Percentiles rank a stretch among this genome's conserved stretches.
These are phyloP conservation scores for Nansenia antarctica DNA, from an alignment of 2,113 vertebrate genomes.

Conservation along the genomic window DNA sequence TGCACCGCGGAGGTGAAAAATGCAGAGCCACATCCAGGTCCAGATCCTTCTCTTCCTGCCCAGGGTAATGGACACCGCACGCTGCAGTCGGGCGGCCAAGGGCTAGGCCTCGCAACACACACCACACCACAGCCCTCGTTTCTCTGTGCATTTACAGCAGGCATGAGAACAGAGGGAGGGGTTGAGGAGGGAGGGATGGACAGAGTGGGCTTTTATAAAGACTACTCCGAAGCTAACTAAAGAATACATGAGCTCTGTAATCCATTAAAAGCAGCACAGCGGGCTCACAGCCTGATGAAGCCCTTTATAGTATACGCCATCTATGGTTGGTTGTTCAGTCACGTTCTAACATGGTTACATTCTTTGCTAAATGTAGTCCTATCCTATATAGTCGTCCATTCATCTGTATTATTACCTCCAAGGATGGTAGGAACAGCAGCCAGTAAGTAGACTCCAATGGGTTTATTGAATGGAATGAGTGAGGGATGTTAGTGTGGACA, in stretches of 20 bases:
- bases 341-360: constrained; percentile 39
- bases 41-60: constrained; percentile 63
- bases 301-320: constrained; percentile 39
- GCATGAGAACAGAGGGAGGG: constrained; percentile 37
- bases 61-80: constrained; percentile 61
- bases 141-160: constrained; percentile 37
- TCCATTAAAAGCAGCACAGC: constrained; percentile 49
- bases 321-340: constrained; percentile 49
- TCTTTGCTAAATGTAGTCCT: too few species aligned
- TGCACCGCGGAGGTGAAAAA: constrained; percentile 46
- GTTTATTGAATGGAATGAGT: too few species aligned
- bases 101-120: constrained; percentile 39
- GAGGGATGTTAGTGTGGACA: too few species aligned
- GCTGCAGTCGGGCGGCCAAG: constrained; percentile 40
- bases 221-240: constrained; percentile 57
- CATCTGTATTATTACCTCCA: too few species aligned
- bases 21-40: constrained; percentile 50
- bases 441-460: too few species aligned
- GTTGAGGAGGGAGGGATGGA: constrained; percentile 36
- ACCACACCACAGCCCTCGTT: constrained; percentile 54
- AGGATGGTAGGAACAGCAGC: too few species aligned
- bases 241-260: constrained; percentile 65
- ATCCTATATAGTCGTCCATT: too few species aligned
- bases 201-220: constrained; percentile 68
- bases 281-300: constrained; percentile 21